These are phyloP conservation scores for Calonectris borealis DNA, from an alignment of 2,113 vertebrate species.

Conservation along the genomic window DNA sequence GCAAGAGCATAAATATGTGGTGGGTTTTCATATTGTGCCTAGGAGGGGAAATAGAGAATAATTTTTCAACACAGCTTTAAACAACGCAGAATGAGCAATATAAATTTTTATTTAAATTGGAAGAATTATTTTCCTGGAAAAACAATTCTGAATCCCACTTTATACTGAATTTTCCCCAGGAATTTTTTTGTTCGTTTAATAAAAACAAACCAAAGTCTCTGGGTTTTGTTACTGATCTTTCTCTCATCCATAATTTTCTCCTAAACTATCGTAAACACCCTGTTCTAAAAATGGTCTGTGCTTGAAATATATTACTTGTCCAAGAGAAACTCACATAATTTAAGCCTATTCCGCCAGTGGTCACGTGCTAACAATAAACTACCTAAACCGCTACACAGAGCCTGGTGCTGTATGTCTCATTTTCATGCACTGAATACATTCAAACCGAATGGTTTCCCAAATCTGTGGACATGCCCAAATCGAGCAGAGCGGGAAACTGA, in stretches of 20 bases:
- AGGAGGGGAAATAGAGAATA: background rate
- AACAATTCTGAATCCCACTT: background rate
- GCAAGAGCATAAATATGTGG: constrained; percentile 98
- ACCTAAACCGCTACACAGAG: background rate
- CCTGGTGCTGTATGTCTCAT: background rate
- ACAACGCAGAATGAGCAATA: background rate
- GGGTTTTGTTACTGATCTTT: background rate
- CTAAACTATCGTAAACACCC: background rate
- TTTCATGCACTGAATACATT: background rate
- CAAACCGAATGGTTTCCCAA: background rate
- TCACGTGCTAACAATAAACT: background rate
- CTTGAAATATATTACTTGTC: background rate
- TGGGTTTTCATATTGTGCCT: constrained; percentile 98
- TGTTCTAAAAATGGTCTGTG: background rate
- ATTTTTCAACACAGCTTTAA: background rate
- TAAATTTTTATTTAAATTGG: background rate
- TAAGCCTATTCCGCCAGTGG: background rate
- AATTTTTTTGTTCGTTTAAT: background rate
- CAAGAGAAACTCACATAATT: background rate
- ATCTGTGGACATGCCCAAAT: background rate
- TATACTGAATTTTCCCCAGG: background rate
- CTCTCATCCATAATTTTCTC: background rate
- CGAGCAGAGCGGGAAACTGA: background rate
- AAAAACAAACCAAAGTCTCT: background rate
- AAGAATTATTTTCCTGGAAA: background rate